Percentiles rank a stretch among this genome's conserved stretches.
These are phyloP conservation scores for Lucilia sericata DNA, from an alignment of 1,140 invertebrate species.

Conservation along the genomic window DNA sequence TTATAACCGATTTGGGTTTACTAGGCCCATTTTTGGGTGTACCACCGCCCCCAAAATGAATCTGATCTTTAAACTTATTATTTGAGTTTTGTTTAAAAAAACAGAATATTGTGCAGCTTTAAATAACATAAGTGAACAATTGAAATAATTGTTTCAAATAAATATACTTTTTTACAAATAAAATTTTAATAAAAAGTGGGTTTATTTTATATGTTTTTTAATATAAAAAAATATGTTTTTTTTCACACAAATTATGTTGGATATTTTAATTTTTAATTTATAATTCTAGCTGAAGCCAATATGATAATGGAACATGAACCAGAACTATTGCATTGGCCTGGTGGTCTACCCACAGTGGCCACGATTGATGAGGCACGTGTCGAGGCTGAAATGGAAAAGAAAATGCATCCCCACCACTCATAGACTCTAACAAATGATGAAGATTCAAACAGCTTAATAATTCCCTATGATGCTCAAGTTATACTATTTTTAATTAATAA, in stretches of 20 bases:
- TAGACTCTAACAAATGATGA: constrained; percentile 48
- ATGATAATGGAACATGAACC: constrained; percentile 81
- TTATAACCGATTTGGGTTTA: constrained; percentile 34
- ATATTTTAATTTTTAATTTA: not conserved
- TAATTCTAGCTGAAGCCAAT: constrained; percentile 79
- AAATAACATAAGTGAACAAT: not conserved
- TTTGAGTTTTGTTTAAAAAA: constrained; percentile 20
- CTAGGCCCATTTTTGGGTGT: constrained; percentile 29
- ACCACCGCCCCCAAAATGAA: constrained; percentile 30
- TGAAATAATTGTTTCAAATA: not conserved
- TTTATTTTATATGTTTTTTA: not conserved
- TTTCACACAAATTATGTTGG: not conserved
- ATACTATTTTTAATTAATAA: not conserved
- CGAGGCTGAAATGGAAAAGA: constrained; percentile 75
- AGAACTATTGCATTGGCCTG: constrained; percentile 76
- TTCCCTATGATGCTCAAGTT: constrained; percentile 22
- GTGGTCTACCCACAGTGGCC: constrained; percentile 77
- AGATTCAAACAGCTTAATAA: not conserved
- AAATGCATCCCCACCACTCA: constrained; percentile 72
- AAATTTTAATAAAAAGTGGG: not conserved
- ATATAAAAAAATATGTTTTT: not conserved
- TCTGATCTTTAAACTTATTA: not conserved
- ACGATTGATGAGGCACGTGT: constrained; percentile 76
- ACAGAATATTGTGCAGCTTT: not conserved
- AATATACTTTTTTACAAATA: not conserved